Evolutionary conservation across 1,140 invertebrate species (phyloP).

Genomic region (Pollicipes pollicipes): DNA sequence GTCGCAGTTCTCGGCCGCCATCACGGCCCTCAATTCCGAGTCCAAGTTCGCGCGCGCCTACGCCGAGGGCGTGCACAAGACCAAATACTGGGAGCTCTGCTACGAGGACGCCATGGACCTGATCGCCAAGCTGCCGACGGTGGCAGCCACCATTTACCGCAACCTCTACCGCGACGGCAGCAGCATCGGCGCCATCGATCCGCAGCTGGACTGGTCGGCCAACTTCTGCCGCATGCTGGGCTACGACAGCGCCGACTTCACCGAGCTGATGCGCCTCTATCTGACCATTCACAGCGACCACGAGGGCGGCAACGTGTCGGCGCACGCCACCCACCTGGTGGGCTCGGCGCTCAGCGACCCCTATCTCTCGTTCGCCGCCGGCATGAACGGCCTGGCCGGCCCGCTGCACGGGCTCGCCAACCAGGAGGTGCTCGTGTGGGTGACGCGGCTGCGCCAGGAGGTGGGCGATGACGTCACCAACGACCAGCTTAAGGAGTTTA

Average conservation of each 20-base stretch:
- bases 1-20: constrained; percentile 84
- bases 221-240: constrained; percentile 89
- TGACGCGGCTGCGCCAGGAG: constrained; percentile 57
- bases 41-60: constrained; percentile 88
- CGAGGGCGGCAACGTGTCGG: constrained; percentile 89
- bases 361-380: constrained; percentile 82
- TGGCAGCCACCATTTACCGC: constrained; percentile 86
- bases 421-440: constrained; percentile 70
- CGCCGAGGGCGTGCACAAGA: constrained; percentile 60
- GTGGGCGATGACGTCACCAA: constrained; percentile 64
- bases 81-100: constrained; percentile 69
- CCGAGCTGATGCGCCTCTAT: constrained; percentile 84
- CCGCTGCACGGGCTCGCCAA: constrained; percentile 91
- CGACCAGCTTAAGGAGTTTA: constrained; percentile 76
- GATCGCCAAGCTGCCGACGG: constrained; percentile 84
- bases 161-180: constrained; percentile 65
- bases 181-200: constrained; percentile 68
- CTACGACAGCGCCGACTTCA: constrained; percentile 64
- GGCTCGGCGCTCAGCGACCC: constrained; percentile 88
- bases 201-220: constrained; percentile 77
- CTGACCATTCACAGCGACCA: constrained; percentile 92
- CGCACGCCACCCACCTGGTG: constrained; percentile 85
- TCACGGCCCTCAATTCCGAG: constrained; percentile 81
- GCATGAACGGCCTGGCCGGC: constrained; percentile 84
- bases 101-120: constrained; percentile 93